A percentile compares a stretch with the other conserved stretches of the same genome.
Conservation (phyloP, 2,888 invertebrate genomes). For the Cyaniris semiargus region DNA sequence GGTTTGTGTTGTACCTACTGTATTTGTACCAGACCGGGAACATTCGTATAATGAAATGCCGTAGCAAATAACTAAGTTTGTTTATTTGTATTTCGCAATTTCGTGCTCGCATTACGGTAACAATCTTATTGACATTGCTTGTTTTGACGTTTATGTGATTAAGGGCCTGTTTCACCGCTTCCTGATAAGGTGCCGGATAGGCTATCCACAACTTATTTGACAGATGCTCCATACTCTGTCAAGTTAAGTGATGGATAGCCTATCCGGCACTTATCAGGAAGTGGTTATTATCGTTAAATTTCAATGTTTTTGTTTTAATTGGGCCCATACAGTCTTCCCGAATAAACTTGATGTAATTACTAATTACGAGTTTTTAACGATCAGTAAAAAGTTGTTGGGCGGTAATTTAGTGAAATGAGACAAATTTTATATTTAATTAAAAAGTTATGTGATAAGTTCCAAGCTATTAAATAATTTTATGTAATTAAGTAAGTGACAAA, state of each 20-base stretch:
- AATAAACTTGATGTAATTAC: neutral
- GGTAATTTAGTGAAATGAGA: neutral
- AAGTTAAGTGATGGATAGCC: too few relatives aligned
- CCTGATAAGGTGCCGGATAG: too few relatives aligned
- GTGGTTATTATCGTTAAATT: neutral
- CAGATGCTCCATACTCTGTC: too few relatives aligned
- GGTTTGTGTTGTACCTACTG: constrained; percentile 24
- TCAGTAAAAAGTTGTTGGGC: neutral
- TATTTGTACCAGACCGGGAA: constrained; percentile 23
- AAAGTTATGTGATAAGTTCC: neutral
- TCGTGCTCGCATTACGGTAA: neutral
- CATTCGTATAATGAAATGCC: constrained; percentile 19
- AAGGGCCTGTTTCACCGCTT: too few relatives aligned
- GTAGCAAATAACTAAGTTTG: constrained; percentile 29
- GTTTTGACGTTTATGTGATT: constrained; percentile 4
- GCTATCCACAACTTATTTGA: too few relatives aligned
- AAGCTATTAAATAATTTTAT: neutral
- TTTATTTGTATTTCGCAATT: constrained; percentile 23
- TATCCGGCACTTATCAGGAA: too few relatives aligned
- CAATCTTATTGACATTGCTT: constrained; percentile 1
- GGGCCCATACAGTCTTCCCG: neutral
- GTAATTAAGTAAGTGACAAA: neutral
- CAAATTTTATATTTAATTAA: neutral
- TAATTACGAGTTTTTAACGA: constrained; percentile 7
- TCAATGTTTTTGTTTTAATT: neutral